Percentiles rank a stretch among this genome's conserved stretches.
Evolutionary conservation across 1,140 invertebrate species (phyloP).

Genomic region (Penaeus indicus): DNA sequence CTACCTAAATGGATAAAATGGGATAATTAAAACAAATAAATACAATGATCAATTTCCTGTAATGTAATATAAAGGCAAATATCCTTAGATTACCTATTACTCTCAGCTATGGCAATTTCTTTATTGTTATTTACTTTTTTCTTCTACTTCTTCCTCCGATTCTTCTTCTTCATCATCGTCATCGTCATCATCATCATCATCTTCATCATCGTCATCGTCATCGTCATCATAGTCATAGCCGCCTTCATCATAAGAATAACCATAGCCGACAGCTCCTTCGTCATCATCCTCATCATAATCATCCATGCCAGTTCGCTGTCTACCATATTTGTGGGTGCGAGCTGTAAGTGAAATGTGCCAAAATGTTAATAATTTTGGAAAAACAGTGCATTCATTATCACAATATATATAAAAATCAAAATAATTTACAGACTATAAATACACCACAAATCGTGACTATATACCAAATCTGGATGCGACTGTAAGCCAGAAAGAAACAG

Average conservation of each 20-base stretch:
- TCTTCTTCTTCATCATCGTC: conserved; percentile 48
- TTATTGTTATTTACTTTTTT: conserved; percentile 12
- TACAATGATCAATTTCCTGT: no score
- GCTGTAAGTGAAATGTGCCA: conserved; percentile 67
- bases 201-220: conserved; percentile 67
- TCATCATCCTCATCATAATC: conserved; percentile 69
- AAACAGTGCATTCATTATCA: background rate
- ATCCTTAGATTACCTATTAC: background rate
- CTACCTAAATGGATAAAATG: no score
- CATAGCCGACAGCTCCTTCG: conserved; percentile 67
- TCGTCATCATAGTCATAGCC: conserved; percentile 61
- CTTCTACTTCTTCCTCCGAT: conserved; percentile 31
- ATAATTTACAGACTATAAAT: background rate
- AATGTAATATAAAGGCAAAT: no score
- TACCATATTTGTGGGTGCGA: conserved; percentile 72
- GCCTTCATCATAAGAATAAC: conserved; percentile 48
- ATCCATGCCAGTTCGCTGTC: conserved; percentile 70
- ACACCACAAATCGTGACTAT: background rate
- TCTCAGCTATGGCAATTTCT: background rate
- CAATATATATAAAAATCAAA: background rate
- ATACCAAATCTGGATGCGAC: background rate
- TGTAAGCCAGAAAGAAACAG: background rate
- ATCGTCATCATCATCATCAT: conserved; percentile 68
- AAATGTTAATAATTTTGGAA: background rate
- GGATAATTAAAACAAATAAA: no score